Conservation (phyloP, 1,140 invertebrate species). For the Leucophenga varia region DNA sequence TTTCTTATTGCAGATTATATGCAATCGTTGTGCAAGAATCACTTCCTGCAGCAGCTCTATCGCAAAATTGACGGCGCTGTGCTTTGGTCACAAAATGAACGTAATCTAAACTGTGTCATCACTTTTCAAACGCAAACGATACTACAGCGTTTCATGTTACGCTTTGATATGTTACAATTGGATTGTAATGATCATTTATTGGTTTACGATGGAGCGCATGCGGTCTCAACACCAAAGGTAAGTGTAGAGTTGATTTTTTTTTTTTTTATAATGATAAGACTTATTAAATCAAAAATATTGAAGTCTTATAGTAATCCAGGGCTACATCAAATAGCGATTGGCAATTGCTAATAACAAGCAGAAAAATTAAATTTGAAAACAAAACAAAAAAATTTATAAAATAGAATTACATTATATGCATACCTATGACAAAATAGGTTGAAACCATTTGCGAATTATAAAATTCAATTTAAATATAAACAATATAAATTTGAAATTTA, state of each 20-base stretch:
- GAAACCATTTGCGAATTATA: too few species aligned
- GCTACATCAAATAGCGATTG: too few species aligned
- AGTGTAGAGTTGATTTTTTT: slow-evolving; percentile 19
- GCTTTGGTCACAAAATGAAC: slow-evolving; percentile 82
- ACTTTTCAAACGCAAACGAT: slow-evolving; percentile 93
- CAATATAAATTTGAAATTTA: too few species aligned
- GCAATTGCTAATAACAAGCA: too few species aligned
- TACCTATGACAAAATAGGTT: too few species aligned
- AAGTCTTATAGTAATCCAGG: too few species aligned
- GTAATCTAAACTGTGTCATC: slow-evolving; percentile 85
- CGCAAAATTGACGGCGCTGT: slow-evolving; percentile 89
- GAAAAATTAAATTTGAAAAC: too few species aligned
- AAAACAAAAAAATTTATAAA: too few species aligned
- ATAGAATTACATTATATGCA: too few species aligned
- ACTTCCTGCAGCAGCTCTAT: slow-evolving; percentile 82
- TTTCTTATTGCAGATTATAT: slow-evolving; percentile 78
- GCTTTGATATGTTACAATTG: slow-evolving; percentile 76
- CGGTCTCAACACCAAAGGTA: slow-evolving; percentile 83
- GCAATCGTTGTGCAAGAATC: slow-evolving; percentile 80
- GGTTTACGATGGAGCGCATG: slow-evolving; percentile 89
- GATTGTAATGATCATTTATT: slow-evolving; percentile 93
- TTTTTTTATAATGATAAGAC: too few species aligned
- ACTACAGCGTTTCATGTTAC: slow-evolving; percentile 88
- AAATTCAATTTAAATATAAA: too few species aligned
- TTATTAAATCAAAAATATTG: too few species aligned